phyloP scores from a whole-genome alignment of 2,888 invertebrate genomes.

The Melinaea menophilus region DNA sequence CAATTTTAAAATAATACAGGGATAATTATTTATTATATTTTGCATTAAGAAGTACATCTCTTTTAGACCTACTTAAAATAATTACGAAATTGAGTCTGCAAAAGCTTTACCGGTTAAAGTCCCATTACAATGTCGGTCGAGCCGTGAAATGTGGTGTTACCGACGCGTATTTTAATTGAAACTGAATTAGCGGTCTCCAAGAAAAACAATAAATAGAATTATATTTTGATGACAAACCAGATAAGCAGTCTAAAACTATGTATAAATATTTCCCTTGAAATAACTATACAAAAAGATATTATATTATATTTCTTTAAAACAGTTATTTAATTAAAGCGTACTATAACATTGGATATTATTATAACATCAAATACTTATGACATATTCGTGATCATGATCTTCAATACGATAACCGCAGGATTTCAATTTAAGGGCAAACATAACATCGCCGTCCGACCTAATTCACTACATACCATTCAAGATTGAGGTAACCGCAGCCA shows the following conservation, averaged over 20 bases:
- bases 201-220: constrained; percentile 32
- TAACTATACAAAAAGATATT: neutral
- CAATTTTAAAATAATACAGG: no score
- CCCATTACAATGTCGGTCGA: constrained; percentile 25
- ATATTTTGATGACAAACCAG: constrained; percentile 27
- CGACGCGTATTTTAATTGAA: constrained; percentile 38
- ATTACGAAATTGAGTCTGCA: constrained; percentile 11
- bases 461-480: constrained; percentile 12
- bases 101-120: constrained; percentile 12
- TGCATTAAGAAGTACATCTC: neutral
- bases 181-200: constrained; percentile 36
- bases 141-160: constrained; percentile 26
- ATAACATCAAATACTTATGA: neutral
- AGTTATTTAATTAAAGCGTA: neutral
- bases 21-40: no score
- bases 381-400: constrained; percentile 4
- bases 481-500: constrained; percentile 23
- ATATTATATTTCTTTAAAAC: no score
- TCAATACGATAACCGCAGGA: constrained; percentile 7
- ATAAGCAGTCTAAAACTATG: constrained; percentile 12
- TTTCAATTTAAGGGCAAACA: constrained; percentile 7
- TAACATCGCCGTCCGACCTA: constrained; percentile 7
- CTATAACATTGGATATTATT: neutral
- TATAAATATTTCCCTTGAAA: neutral
- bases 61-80: constrained; percentile 13